Evolutionary conservation across 2,888 invertebrate genomes (phyloP), one percentile per base, ranked within the genome.

Genomic region (Apeira syringaria): DNA sequence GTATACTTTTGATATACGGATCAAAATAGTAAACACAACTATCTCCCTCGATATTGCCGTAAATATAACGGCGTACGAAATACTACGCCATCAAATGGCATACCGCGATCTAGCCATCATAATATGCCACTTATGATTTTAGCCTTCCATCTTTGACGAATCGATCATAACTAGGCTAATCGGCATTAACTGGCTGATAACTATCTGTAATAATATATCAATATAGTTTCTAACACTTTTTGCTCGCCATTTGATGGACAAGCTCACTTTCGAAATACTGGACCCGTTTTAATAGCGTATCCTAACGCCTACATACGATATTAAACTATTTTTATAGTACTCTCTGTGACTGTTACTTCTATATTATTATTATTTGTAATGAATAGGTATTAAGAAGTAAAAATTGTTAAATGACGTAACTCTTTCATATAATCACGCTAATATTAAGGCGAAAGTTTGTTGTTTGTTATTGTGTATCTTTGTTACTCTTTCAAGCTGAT

Each of bases 101-200:
- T 12, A 37, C 22, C 10, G 39, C 15, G 17, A 31, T 26, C 38
- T 34, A 34, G 46, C 41, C 18, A 38, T 29, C 36, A 46, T 44
- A 53, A 53, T 44, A 35, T n/a, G 36, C 27, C 43, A 28, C 39
- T 47, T 15, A 15, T 4, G 32, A 24, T 8, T n/a, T n/a, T 12
- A 52, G 46, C 41, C 57, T 40, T 58, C 45, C 50, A 44, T 47
- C 60, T 53, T 58, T 61, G 64, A 68, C 74, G 74, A 63, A 70
- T 69, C 35, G 53, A 42, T 49, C 43, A 52, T 50, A 62, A 57
- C 53, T 52, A 69, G 75, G 76, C 64, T 78, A 80, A 80, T 77
- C 66, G 68, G 49, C 47, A n/a, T 52, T 57, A 64, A 60, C 61
- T 58, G 53, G 53, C 50, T 59, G 62, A 59, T 73, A 72, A 76